Conservation (phyloP, 37 sponge, comb jelly and placozoan genomes). For the Spongilla lacustris region DNA sequence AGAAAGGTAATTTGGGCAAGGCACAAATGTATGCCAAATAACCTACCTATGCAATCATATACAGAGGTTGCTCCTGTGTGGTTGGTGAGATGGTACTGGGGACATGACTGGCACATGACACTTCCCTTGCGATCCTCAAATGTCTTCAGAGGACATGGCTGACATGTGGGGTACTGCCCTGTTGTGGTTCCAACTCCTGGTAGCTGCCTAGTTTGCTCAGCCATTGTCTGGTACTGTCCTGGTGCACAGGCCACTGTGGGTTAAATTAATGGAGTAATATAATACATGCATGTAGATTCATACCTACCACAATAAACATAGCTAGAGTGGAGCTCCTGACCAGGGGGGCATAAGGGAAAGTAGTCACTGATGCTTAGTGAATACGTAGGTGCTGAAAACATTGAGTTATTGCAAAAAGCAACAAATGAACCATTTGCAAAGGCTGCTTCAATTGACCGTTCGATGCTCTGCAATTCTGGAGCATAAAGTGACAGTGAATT, state of each 20-base stretch:
- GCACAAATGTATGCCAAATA: not conserved
- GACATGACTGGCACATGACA: not conserved
- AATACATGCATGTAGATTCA: not conserved
- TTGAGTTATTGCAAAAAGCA: not conserved
- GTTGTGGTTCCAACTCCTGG: not conserved
- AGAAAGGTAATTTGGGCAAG: not conserved
- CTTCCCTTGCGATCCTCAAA: not conserved
- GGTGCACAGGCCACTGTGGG: not conserved
- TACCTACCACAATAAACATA: constrained; percentile 20
- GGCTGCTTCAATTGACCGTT: not conserved
- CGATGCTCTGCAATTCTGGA: not conserved
- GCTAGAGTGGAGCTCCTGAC: constrained; percentile 28
- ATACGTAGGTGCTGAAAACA: not conserved
- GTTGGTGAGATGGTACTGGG: not conserved
- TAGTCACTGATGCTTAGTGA: constrained; percentile 7
- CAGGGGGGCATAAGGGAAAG: constrained; percentile 22
- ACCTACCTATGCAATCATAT: not conserved
- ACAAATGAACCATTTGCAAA: not conserved
- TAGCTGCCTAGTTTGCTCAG: not conserved
- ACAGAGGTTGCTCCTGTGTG: not conserved
- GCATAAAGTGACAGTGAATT: not conserved
- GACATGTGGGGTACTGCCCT: not conserved
- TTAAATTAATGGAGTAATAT: not conserved
- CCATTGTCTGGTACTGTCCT: not conserved
- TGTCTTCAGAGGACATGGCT: not conserved